A percentile compares a stretch with the other conserved stretches of the same genome.
Evolutionary conservation across 30 jellyfish, hydroid and myxozoan genomes (phyloP).

Genomic region (Rhopilema esculentum): DNA sequence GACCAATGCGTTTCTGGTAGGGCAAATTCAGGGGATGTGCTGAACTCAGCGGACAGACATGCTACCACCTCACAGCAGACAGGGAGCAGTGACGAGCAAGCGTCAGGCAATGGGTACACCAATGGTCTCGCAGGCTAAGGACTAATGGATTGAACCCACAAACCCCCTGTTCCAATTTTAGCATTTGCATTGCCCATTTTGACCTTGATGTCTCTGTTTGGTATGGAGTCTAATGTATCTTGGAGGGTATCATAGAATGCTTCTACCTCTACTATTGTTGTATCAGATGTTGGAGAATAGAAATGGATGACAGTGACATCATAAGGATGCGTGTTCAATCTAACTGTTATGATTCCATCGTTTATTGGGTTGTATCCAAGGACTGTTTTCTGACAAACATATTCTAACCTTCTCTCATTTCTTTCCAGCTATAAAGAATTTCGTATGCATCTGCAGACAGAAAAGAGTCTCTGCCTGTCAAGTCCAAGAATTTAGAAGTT

Average conservation of each 20-base stretch:
- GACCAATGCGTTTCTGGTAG: not conserved
- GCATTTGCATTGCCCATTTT: conserved; percentile 19
- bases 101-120: too few relatives aligned
- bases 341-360: not conserved
- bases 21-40: not conserved
- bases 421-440: conserved; percentile 14
- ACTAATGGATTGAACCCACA: too few relatives aligned
- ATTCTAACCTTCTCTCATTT: not conserved
- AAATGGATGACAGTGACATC: conserved; percentile 21
- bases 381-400: not conserved
- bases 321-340: not conserved
- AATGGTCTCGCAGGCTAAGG: too few relatives aligned
- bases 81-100: too few relatives aligned
- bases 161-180: not conserved
- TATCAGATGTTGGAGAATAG: conserved; percentile 31
- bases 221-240: conserved; percentile 45
- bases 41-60: too few relatives aligned
- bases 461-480: conserved; percentile 25
- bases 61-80: too few relatives aligned
- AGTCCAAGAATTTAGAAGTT: not conserved
- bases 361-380: not conserved
- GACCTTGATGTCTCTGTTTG: conserved; percentile 33
- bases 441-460: not conserved
- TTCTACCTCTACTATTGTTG: conserved; percentile 9
- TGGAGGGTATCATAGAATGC: conserved; percentile 35